A percentile compares a stretch with the other conserved stretches of the same genome.
phyloP scores from a whole-genome alignment of 2,113 vertebrate genomes.

The Epinephelus lanceolatus region DNA sequence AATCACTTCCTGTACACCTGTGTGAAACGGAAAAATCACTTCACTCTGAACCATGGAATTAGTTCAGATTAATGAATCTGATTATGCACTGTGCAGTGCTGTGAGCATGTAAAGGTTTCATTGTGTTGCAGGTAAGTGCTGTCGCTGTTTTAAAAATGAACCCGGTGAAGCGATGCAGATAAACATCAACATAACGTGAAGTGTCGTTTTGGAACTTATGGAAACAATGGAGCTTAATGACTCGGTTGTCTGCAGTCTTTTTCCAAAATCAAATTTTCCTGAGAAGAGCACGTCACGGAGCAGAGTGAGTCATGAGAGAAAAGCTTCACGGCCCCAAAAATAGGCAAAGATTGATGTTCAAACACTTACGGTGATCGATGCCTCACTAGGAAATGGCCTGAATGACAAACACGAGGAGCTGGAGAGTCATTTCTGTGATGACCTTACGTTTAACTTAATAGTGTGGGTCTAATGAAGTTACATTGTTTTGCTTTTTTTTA shows the following conservation, averaged over 20 bases:
- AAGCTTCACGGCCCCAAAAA: slow-evolving; percentile 33
- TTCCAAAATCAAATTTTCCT: slow-evolving; percentile 68
- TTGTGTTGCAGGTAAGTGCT: not conserved
- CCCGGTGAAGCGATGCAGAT: slow-evolving; percentile 23
- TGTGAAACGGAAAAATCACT: not conserved
- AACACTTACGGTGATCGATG: slow-evolving; percentile 62
- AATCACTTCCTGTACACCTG: slow-evolving; percentile 13
- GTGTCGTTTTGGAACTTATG: slow-evolving; percentile 53
- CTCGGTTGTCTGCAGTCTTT: slow-evolving; percentile 48
- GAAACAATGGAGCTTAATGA: slow-evolving; percentile 65
- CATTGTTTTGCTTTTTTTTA: not conserved
- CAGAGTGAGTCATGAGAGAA: slow-evolving; percentile 58
- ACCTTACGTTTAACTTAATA: slow-evolving; percentile 49
- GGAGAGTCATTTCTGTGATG: slow-evolving; percentile 27
- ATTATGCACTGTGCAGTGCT: not conserved
- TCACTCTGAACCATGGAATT: slow-evolving; percentile 5
- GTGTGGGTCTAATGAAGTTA: slow-evolving; percentile 30
- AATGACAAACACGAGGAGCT: slow-evolving; percentile 49
- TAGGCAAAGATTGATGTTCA: slow-evolving; percentile 59
- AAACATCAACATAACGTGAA: slow-evolving; percentile 34
- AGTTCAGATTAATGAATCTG: not conserved
- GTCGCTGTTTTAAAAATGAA: slow-evolving; percentile 5
- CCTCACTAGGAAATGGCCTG: slow-evolving; percentile 14
- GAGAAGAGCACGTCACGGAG: slow-evolving; percentile 47
- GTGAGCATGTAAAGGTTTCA: not conserved